Evolutionary conservation across 2,888 invertebrate species (phyloP), one percentile per base, ranked within the genome.

Genomic region (Ernsta delagoae): DNA sequence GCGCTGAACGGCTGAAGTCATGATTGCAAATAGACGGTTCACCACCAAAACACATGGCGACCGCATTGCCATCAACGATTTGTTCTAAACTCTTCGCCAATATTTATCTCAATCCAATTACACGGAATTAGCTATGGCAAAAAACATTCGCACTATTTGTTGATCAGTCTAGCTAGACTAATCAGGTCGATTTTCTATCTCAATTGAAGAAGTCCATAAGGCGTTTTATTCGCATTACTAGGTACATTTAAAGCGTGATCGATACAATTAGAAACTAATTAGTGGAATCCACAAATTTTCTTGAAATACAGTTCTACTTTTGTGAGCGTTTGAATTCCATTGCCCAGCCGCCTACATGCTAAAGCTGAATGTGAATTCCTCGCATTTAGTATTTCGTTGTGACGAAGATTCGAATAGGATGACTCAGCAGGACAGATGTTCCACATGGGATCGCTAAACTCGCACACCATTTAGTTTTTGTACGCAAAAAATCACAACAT

Each of bases 401-500:
- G 59, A 59, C 39, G 8, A 39, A 53, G 48, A 41, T 41, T 31
- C 53, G 53, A 16, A 5, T 31, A 5, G 54, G 34, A 54, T 66
- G 60, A 66, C 53, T 66, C 66, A 60, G 48, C 53, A 50, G 50
- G 53, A 59, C 63, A 63, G 54, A 54, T 63, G 63, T 54, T 54
- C 31, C 43, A 39, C 5, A 54, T 54, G 63, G 63, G 53, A 41
- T 54, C 54, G 50, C 54, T 41, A 63, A 63, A 53, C 41, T 63
- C 54, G 31, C 41, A 11, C 54, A 12, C 16, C 62, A 53, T 63
- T 63, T 53, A 63, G 31, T 63, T 54, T 62, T 54, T 63, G 62
- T 54, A 41, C 41, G 6, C 56, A 56, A 56, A 34, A 48, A 62
- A 53, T 53, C 53, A 9, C 36, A 41, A 50, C 50, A 63, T 63